Evolutionary conservation across 2,888 invertebrate genomes (phyloP).

Genomic region (Drepana falcataria): DNA sequence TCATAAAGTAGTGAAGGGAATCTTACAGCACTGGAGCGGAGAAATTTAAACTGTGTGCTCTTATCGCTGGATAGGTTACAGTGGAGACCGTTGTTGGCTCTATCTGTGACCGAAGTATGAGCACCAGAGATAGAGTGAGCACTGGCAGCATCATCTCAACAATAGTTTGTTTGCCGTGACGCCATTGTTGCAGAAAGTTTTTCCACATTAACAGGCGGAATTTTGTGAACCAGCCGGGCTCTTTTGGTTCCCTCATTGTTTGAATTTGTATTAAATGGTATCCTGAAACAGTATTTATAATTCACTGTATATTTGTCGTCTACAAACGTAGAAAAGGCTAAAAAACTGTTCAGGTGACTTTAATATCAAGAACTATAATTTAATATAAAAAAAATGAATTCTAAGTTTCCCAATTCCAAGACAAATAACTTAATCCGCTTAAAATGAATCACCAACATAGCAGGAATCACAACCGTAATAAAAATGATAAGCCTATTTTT

Average conservation of each 20-base stretch:
- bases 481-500: too few species aligned
- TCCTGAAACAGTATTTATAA: background rate
- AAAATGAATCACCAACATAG: too few species aligned
- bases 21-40: constrained; percentile 50
- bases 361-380: too few species aligned
- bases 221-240: constrained; percentile 68
- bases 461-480: too few species aligned
- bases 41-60: constrained; percentile 40
- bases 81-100: constrained; percentile 60
- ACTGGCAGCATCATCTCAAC: constrained; percentile 84
- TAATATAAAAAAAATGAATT: too few species aligned
- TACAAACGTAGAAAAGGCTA: too few species aligned
- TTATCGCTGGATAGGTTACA: constrained; percentile 39
- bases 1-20: background rate
- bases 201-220: constrained; percentile 89
- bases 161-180: constrained; percentile 82
- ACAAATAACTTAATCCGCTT: too few species aligned
- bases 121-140: constrained; percentile 82
- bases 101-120: constrained; percentile 83
- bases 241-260: constrained; percentile 22
- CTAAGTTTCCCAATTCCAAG: too few species aligned
- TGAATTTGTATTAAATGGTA: constrained; percentile 5
- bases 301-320: too few species aligned
- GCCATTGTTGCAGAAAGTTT: constrained; percentile 87
- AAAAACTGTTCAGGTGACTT: too few species aligned